phyloP scores from a whole-genome alignment of 2,113 vertebrate species.

The Cyphomyrus discorhynchus region DNA sequence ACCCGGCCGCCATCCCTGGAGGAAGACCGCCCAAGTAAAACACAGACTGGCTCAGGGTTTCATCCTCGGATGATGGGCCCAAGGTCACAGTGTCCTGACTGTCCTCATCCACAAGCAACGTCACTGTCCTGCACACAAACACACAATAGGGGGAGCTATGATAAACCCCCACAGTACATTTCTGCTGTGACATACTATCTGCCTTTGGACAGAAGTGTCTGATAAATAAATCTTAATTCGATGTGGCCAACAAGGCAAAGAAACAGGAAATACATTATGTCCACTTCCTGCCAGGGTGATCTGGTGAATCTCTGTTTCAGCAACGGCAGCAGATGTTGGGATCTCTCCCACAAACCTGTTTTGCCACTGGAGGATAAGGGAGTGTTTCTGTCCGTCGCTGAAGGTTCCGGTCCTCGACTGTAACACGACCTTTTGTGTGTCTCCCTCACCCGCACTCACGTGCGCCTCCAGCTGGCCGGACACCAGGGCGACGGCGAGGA shows the following conservation, averaged over 20 bases:
- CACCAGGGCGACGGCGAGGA: conserved; percentile 66
- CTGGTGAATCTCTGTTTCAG: neutral
- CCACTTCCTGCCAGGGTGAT: neutral
- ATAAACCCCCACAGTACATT: neutral
- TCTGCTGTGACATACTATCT: neutral
- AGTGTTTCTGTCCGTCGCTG: conserved; percentile 73
- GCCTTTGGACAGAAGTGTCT: neutral
- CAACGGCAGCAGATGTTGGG: neutral
- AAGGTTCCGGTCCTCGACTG: conserved; percentile 61
- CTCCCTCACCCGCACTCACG: conserved; percentile 64
- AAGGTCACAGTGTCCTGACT: conserved; percentile 59
- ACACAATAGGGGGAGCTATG: neutral
- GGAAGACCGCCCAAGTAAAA: conserved; percentile 81
- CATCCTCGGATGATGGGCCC: conserved; percentile 50
- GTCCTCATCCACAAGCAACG: conserved; percentile 75
- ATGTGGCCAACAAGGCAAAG: neutral
- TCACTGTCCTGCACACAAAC: conserved; percentile 61
- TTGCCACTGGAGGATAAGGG: conserved; percentile 70
- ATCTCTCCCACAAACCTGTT: conserved; percentile 64
- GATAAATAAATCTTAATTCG: neutral
- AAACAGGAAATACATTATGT: neutral
- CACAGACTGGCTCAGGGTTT: conserved; percentile 55
- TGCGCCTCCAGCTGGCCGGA: conserved; percentile 71
- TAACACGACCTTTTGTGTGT: conserved; percentile 54
- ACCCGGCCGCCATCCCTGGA: conserved; percentile 40